Conservation (phyloP, 2,113 vertebrate species). For the Oreochromis tanganicae region DNA sequence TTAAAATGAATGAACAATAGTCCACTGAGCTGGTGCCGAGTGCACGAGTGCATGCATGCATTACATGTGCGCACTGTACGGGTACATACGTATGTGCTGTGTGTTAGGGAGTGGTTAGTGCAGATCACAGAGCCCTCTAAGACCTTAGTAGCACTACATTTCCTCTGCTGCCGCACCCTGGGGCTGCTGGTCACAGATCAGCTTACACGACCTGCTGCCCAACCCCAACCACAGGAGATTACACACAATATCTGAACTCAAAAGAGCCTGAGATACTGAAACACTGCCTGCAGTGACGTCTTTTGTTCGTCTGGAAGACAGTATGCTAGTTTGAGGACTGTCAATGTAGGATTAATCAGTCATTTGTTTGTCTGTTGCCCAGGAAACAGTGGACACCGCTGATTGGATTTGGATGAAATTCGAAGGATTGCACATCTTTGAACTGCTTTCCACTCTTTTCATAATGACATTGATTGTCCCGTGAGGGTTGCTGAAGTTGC, state of each 20-base stretch:
- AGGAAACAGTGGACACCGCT: not conserved
- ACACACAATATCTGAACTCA: conserved; percentile 33
- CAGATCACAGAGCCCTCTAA: conserved; percentile 34
- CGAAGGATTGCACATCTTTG: not conserved
- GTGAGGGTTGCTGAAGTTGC: not conserved
- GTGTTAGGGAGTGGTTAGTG: conserved; percentile 8
- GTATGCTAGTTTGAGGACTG: not conserved
- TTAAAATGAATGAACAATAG: conserved; percentile 61
- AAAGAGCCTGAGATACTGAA: not conserved
- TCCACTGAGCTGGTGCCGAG: conserved; percentile 15
- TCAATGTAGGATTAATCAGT: not conserved
- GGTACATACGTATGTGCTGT: not conserved
- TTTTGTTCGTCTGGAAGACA: not conserved
- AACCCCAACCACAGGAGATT: conserved; percentile 23
- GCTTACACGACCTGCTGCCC: conserved; percentile 29
- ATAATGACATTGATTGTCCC: not conserved
- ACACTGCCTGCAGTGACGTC: not conserved
- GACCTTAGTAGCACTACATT: conserved; percentile 41
- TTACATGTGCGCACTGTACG: not conserved
- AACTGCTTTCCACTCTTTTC: not conserved
- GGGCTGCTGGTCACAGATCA: conserved; percentile 30
- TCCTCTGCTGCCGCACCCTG: conserved; percentile 23
- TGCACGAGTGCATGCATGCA: not conserved
- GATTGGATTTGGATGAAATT: not conserved
- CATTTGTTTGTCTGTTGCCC: not conserved